Conservation (phyloP, 2,888 invertebrate species). For the Amphipoea oculea region DNA sequence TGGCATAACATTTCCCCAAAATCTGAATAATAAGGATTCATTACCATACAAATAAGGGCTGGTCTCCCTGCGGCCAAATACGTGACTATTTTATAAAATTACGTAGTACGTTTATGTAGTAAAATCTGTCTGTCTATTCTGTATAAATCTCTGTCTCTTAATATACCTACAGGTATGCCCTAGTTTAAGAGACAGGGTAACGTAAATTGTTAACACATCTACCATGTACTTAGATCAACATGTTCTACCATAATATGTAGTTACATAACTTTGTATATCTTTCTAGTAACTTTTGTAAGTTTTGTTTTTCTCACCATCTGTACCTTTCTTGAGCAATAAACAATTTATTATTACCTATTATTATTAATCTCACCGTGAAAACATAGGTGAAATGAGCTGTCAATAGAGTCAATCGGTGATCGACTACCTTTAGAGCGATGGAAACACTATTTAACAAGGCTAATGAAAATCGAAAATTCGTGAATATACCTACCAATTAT, state of each 20-base stretch:
- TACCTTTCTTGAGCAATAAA: no score
- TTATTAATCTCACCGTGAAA: no score
- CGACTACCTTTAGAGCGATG: background rate
- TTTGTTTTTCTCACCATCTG: no score
- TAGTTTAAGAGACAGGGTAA: no score
- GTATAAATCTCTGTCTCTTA: background rate
- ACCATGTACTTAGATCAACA: no score
- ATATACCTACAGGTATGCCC: no score
- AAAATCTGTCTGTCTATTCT: background rate
- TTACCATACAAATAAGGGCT: slow-evolving; percentile 45
- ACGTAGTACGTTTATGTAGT: background rate
- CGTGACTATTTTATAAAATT: slow-evolving; percentile 33
- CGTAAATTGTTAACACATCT: no score
- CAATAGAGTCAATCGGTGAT: background rate
- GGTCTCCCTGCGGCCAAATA: slow-evolving; percentile 7
- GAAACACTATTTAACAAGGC: slow-evolving; percentile 24
- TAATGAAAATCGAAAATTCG: slow-evolving; percentile 39
- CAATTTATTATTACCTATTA: no score
- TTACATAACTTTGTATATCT: no score
- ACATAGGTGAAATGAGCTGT: background rate
- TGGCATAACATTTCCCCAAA: slow-evolving; percentile 25
- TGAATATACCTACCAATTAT: slow-evolving; percentile 15
- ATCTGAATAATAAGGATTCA: slow-evolving; percentile 39
- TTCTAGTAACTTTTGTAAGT: no score
- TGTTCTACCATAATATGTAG: no score